phyloP scores from a whole-genome alignment of 2,888 invertebrate genomes.

The Norana najaformis region DNA sequence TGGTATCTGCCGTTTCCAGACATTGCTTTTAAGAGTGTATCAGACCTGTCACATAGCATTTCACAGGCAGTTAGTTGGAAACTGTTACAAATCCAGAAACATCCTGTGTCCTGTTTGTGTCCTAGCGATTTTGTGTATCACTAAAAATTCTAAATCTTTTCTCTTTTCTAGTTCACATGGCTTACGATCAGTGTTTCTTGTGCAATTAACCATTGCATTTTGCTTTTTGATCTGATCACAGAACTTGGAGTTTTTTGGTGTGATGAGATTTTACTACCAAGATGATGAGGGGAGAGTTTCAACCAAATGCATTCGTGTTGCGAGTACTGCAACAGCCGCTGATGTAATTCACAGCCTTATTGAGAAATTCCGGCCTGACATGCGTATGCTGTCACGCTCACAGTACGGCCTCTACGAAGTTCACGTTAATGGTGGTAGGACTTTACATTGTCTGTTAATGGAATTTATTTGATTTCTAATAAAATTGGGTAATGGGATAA shows the following conservation, averaged over 20 bases:
- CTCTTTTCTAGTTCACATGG: too few species aligned
- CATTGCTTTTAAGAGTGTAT: too few species aligned
- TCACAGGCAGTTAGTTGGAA: too few species aligned
- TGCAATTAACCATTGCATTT: neutral
- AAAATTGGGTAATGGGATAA: neutral
- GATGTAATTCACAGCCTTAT: slow-evolving; percentile 93
- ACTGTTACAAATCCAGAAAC: too few species aligned
- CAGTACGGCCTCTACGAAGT: slow-evolving; percentile 69
- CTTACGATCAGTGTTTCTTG: too few species aligned
- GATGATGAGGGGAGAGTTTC: slow-evolving; percentile 92
- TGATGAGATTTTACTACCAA: slow-evolving; percentile 99
- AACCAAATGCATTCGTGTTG: slow-evolving; percentile 96
- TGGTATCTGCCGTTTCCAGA: too few species aligned
- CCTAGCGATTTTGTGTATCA: too few species aligned
- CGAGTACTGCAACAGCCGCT: slow-evolving; percentile 91
- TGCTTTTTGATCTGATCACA: slow-evolving; percentile 61
- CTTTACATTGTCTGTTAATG: neutral
- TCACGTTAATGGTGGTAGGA: slow-evolving; percentile 73
- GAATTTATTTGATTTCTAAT: neutral
- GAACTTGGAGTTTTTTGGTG: slow-evolving; percentile 97
- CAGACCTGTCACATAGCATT: too few species aligned
- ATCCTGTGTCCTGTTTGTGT: too few species aligned
- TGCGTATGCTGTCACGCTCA: slow-evolving; percentile 80
- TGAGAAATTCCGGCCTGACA: slow-evolving; percentile 98
- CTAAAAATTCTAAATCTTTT: too few species aligned